Conservation (phyloP, 1,140 invertebrate species). For the Wiebesia pumilae region DNA sequence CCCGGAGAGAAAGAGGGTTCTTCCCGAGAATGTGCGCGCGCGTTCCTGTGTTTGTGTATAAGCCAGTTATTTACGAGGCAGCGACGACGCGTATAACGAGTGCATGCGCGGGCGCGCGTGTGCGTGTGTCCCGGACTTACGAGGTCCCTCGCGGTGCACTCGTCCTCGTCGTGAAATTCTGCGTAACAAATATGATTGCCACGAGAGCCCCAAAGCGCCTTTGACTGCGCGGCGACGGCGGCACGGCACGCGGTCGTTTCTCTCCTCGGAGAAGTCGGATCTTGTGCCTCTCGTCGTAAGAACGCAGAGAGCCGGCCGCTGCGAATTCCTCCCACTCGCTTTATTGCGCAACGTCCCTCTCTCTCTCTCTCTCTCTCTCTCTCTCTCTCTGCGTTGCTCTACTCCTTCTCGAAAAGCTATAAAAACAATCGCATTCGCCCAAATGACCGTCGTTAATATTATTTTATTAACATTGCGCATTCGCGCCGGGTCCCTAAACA, state of each 20-base stretch:
- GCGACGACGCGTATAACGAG: constrained; percentile 40
- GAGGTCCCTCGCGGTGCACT: neutral
- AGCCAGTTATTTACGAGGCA: constrained; percentile 42
- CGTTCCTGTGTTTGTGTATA: too few species aligned
- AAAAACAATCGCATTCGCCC: constrained; percentile 32
- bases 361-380: neutral
- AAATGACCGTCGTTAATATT: constrained; percentile 44
- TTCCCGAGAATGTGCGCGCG: neutral
- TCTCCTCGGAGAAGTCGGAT: neutral
- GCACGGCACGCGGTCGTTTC: neutral
- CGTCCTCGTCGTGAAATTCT: constrained; percentile 31
- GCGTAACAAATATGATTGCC: constrained; percentile 46
- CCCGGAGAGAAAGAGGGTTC: neutral
- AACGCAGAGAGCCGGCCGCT: neutral
- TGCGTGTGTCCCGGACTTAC: neutral
- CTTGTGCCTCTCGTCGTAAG: too few species aligned
- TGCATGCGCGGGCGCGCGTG: neutral
- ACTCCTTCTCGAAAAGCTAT: neutral
- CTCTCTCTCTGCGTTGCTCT: neutral
- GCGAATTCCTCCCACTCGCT: constrained; percentile 46
- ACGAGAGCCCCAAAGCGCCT: neutral
- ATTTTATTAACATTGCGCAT: constrained; percentile 23
- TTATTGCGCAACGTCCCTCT: constrained; percentile 39
- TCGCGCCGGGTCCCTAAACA: neutral
- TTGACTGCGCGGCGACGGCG: constrained; percentile 1